Evolutionary conservation across 2,113 vertebrate species (phyloP), one percentile per base, ranked within the genome.

Genomic region (Macquaria ambigua): DNA sequence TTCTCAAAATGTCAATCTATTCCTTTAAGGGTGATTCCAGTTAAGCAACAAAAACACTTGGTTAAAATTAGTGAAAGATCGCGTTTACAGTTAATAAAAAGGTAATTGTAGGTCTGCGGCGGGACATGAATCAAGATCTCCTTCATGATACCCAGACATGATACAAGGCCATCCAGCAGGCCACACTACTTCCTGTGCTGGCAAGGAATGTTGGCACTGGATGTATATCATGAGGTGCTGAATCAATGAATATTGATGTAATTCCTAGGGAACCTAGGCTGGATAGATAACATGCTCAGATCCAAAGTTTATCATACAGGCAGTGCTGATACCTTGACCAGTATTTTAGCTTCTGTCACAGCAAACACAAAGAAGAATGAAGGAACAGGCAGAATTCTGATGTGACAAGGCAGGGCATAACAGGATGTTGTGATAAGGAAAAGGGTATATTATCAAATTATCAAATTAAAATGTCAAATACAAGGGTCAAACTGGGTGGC

Each of bases 401-500:
- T 5, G 70, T 77, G 58, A 62, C 61, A 67, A 87, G 34, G 39
- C 39, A 41, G n/a, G 25, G 5, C 58, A 50, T 46, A 58, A 56
- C 53, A 46, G 64, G 46, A 64, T 28, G 11, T 31, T 83, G 31
- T 58, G 23, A 18, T 41, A 6, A 50, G 11, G 69, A 48, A 67
- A 81, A 84, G 74, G 69, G 18, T 31, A 31, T 31, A 31, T 31
- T 31, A 31, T 31, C 28, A 31, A 31, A 31, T 31, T 31, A 2
- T 31, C 28, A 31, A 31, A 31, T 31, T 31, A 39, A 77, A 83
- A 64, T 86, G 82, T 72, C 72, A 85, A 74, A 78, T 20, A 59
- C 25, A 25, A 41, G 63, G 69, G 58, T 75, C 63, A 83, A 58
- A 77, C 53, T 58, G 55, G 58, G 43, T 79, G 74, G 78, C 64